Base-by-base conservation (phyloP, 1,140 invertebrate species). In the Monochamus saltuarius region DNA sequence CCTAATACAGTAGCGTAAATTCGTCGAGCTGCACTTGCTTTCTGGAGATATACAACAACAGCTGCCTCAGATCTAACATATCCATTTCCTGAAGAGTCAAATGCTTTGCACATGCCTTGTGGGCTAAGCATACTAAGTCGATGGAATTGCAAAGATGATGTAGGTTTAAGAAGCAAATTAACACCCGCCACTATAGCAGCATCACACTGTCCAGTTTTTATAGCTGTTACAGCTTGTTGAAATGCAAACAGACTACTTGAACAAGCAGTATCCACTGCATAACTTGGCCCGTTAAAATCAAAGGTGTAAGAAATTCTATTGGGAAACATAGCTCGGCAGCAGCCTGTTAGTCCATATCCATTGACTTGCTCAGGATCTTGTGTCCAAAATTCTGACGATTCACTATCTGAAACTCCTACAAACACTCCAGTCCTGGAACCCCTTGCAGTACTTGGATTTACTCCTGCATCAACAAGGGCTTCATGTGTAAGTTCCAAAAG, bases 291-390 rank as follows among this genome's bases (percentile, higher is more conserved):
- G 66, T 79, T 89, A 59, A 97, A 92, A 71, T 98, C 94, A 79
- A 97, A 98, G 8, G 94, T 90, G 79, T 89, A 99, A 0, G 95
- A 98, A 36, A 99, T 85, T 71, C 97, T 86, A 77, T 99, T 99
- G 38, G 95, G 86, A 77, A 98, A 97, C 95, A 98, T 98, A 22
- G 94, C 91, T 39, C 92, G 82, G 51, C 89, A 89, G 77, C 94
- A 96, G 17, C 96, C 96, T 2, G 91, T 95, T 64, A 98, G 80
- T 35, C 88, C 92, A 79, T 98, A 98, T 53, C 96, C 95, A 73
- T 90, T 94, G 1, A 95, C 85, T 68, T 84, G 82, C 40, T 92
- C 89, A 0, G 85, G 81, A 75, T 91, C 85, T 14, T 70, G 68
- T 11, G 85, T 87, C 87, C 89, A 95, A 65, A 83, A 87, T 72